phyloP scores from a whole-genome alignment of 1,140 invertebrate genomes.

The Ooceraea biroi region DNA sequence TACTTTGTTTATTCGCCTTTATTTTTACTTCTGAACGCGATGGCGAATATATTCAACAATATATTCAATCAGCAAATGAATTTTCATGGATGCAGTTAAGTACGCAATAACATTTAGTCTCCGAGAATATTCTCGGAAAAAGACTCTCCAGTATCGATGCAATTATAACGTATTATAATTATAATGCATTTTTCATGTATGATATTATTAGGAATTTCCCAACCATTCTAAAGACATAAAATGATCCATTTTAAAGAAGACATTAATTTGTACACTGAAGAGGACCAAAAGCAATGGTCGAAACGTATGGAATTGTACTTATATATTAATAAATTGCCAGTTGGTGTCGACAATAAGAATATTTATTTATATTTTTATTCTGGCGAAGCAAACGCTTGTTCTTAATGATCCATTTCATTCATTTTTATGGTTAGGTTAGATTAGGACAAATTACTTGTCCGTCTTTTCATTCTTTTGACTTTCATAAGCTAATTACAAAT shows the following conservation, averaged over 20 bases:
- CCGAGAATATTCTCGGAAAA: slow-evolving; percentile 20
- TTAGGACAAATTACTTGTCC: too few species aligned
- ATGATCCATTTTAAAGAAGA: too few species aligned
- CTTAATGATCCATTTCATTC: background rate
- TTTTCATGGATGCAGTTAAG: slow-evolving; percentile 21
- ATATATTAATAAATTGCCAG: too few species aligned
- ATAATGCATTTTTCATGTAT: slow-evolving; percentile 12
- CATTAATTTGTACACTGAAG: too few species aligned
- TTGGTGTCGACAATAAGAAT: too few species aligned
- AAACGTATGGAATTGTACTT: too few species aligned
- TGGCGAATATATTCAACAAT: background rate
- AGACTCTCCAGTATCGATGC: background rate
- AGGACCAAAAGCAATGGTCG: too few species aligned
- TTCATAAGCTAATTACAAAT: slow-evolving; percentile 18
- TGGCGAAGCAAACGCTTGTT: too few species aligned
- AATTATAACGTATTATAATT: slow-evolving; percentile 40
- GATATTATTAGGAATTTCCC: slow-evolving; percentile 12
- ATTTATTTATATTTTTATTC: too few species aligned
- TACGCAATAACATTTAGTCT: slow-evolving; percentile 34
- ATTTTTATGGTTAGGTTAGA: background rate
- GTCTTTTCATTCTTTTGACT: background rate
- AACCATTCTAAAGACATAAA: background rate
- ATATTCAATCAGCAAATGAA: slow-evolving; percentile 20
- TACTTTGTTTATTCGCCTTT: background rate
- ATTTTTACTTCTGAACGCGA: background rate